Percentiles rank a stretch among this genome's conserved stretches.
Conservation (phyloP, 1,140 invertebrate species). For the Calephelis nemesis region DNA sequence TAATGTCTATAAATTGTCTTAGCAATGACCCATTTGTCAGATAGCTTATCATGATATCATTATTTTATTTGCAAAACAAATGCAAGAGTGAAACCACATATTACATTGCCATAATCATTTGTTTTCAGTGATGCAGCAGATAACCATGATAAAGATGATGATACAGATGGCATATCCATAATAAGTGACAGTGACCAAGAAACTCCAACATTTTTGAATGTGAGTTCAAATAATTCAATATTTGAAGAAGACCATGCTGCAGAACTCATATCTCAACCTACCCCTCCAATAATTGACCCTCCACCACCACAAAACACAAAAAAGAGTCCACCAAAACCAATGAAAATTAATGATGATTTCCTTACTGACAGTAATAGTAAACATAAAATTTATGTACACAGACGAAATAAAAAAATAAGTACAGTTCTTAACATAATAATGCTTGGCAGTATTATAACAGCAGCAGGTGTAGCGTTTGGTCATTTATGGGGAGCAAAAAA, state of each 20-base stretch:
- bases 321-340: background rate
- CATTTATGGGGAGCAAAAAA: slow-evolving; percentile 76
- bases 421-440: slow-evolving; percentile 72
- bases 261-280: slow-evolving; percentile 40
- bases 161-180: slow-evolving; percentile 73
- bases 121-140: slow-evolving; percentile 38
- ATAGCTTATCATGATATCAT: slow-evolving; percentile 6
- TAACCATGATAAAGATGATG: slow-evolving; percentile 63
- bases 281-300: background rate
- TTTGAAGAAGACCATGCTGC: slow-evolving; percentile 42
- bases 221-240: slow-evolving; percentile 36
- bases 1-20: background rate
- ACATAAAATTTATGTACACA: slow-evolving; percentile 74
- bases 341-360: slow-evolving; percentile 46
- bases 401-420: slow-evolving; percentile 71
- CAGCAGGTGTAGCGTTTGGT: slow-evolving; percentile 70
- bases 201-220: slow-evolving; percentile 42
- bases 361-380: slow-evolving; percentile 52
- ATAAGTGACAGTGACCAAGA: slow-evolving; percentile 71
- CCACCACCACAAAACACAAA: slow-evolving; percentile 1
- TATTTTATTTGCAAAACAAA: slow-evolving; percentile 10
- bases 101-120: slow-evolving; percentile 6
- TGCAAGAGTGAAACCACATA: background rate
- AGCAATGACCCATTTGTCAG: slow-evolving; percentile 8
- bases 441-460: slow-evolving; percentile 70